phyloP scores from a whole-genome alignment of 1,140 invertebrate genomes.

The Odontomachus brunneus region DNA sequence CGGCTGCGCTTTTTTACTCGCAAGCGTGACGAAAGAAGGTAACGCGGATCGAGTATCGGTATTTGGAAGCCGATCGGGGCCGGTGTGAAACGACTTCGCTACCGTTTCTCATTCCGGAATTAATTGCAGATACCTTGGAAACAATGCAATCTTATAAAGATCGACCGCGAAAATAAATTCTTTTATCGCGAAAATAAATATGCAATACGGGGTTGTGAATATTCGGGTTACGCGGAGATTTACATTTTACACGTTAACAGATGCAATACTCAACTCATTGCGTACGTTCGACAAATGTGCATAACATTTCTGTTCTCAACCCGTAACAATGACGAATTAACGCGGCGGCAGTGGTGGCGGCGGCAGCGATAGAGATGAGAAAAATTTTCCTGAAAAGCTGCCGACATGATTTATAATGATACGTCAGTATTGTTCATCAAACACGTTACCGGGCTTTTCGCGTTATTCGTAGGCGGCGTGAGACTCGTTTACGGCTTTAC shows the following conservation, averaged over 20 bases:
- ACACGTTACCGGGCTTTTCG: conserved; percentile 30
- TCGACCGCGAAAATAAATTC: conserved; percentile 36
- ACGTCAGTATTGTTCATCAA: conserved; percentile 60
- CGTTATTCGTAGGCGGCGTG: conserved; percentile 53
- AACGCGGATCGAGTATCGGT: conserved; percentile 71
- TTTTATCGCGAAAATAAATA: neutral
- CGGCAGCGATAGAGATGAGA: conserved; percentile 10
- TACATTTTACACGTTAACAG: neutral
- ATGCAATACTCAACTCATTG: too few species aligned
- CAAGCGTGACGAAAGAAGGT: conserved; percentile 69
- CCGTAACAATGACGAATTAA: conserved; percentile 44
- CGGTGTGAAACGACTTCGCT: conserved; percentile 63
- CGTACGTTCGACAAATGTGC: neutral
- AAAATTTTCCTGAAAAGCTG: conserved; percentile 53
- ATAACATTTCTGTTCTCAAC: neutral
- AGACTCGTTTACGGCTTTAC: conserved; percentile 58
- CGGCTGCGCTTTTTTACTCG: conserved; percentile 47
- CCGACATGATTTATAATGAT: conserved; percentile 57
- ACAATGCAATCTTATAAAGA: conserved; percentile 38
- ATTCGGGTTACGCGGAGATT: neutral
- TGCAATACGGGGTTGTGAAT: neutral
- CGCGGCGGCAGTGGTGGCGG: neutral
- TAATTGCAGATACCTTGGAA: conserved; percentile 62
- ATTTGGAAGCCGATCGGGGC: conserved; percentile 69
- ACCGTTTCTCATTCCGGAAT: conserved; percentile 65